A percentile compares a stretch with the other conserved stretches of the same genome.
Conservation (phyloP, 2,888 invertebrate species). For the Mesorhabditis sp. region DNA sequence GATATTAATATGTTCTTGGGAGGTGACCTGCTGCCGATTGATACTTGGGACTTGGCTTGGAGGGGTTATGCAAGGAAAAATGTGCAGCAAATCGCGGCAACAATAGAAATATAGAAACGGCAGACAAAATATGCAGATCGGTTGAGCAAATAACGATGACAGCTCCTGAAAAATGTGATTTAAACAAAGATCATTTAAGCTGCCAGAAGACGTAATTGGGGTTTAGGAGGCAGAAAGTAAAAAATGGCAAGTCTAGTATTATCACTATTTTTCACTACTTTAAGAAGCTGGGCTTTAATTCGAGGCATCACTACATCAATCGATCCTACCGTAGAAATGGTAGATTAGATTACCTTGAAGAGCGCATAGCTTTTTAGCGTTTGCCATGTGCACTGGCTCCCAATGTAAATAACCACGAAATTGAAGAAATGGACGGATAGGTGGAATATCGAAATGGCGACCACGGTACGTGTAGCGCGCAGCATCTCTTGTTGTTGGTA, state of each 20-base stretch:
- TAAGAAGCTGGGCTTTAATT: too few relatives aligned
- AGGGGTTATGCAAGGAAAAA: neutral
- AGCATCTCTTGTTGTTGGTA: constrained; percentile 6
- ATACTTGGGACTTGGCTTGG: neutral
- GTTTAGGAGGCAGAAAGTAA: neutral
- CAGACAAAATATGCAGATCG: neutral
- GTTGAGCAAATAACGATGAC: neutral
- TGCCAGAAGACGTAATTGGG: too few relatives aligned
- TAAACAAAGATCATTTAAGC: too few relatives aligned
- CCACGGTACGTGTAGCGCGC: neutral
- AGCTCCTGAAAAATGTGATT: neutral
- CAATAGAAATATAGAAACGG: neutral
- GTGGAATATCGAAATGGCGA: neutral
- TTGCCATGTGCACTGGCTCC: neutral
- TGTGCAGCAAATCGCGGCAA: neutral
- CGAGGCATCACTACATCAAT: too few relatives aligned
- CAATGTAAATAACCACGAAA: neutral
- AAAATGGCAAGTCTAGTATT: too few relatives aligned
- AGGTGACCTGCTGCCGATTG: neutral
- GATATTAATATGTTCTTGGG: neutral
- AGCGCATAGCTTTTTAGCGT: neutral
- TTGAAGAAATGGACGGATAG: neutral
- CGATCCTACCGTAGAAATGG: too few relatives aligned
- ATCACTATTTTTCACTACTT: too few relatives aligned
- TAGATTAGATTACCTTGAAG: neutral